Evolutionary conservation across 2,797 vertebrate genomes (phyloP), one percentile per base, ranked within the genome.

Genomic region (Luscinia luscinia): DNA sequence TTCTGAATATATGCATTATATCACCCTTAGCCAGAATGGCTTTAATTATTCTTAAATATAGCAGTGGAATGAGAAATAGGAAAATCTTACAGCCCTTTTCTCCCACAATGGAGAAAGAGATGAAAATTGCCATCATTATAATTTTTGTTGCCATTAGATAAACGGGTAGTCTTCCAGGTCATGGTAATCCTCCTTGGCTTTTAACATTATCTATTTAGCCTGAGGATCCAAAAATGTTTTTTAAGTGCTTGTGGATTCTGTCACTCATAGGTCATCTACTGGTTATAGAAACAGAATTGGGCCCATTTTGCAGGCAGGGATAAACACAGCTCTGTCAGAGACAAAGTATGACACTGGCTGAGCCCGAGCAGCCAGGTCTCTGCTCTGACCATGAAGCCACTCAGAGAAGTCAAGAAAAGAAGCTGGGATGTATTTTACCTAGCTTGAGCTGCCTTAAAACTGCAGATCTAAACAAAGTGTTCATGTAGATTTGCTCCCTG

Each of bases 31-130:
- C 87, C 89, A 88, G 95, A 97, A 89, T 24, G 59, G 87, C 93
- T 96, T 95, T 97, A 97, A 97, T 97, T 97, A 96, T 96, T 96
- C 93, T 96, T 82, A 96, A 97, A 94, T 96, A 91, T 64, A 92
- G 61, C 78, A 89, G 84, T 73, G 75, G 74, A 94, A 96, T 90
- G 61, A 87, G 87, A 95, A 96, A 94, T 94, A 91, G 89, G 94
- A 96, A 97, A 97, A 96, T 91, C 84, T 96, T 92, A 95, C 84
- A 87, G 67, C 43, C 79, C 67, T 96, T 78, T 87, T 93, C 87
- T 83, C 75, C 57, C 73, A 94, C 90, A 88, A 77, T 81, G 81
- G 46, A 78, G 68, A 93, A 95, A 59, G 41, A 88, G 87, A 83
- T 51, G 61, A 87, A 95, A 95, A 94, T 83, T 59, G 51, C n/a